Conservation (phyloP, 1,140 invertebrate species). For the Drosophila saltans region DNA sequence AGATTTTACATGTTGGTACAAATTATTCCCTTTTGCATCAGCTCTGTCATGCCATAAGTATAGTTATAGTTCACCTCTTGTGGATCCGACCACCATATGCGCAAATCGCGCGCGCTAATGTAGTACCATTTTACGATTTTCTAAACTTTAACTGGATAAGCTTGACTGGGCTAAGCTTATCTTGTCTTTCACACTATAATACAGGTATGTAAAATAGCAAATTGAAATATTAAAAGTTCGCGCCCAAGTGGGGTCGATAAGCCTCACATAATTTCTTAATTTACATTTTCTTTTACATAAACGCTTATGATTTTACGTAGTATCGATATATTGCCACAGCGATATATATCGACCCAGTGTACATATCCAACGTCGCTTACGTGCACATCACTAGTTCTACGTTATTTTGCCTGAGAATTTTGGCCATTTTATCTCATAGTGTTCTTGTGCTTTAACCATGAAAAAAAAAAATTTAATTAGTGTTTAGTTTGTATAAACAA, state of each 20-base stretch:
- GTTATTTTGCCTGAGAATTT: constrained; percentile 10
- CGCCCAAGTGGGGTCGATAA: not conserved
- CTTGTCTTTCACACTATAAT: too few species aligned
- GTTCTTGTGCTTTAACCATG: constrained; percentile 71
- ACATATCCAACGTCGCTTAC: not conserved
- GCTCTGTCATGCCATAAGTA: too few species aligned
- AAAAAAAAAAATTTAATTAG: constrained; percentile 70
- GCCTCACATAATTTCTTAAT: not conserved
- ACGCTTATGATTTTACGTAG: not conserved
- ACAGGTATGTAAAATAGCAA: not conserved
- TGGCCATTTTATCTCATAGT: constrained; percentile 73
- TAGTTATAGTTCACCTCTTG: too few species aligned
- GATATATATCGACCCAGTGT: not conserved
- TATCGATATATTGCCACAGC: not conserved
- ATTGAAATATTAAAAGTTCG: not conserved
- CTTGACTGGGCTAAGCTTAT: too few species aligned
- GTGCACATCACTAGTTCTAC: constrained; percentile 7
- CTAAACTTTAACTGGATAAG: too few species aligned
- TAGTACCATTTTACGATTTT: too few species aligned
- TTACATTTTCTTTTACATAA: not conserved
- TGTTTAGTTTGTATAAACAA: constrained; percentile 67
- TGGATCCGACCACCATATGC: too few species aligned
- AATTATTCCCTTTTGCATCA: too few species aligned
- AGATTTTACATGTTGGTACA: too few species aligned
- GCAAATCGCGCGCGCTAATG: too few species aligned